Conservation (phyloP, 2,888 invertebrate genomes). For the Cecidostiba fungosa region DNA sequence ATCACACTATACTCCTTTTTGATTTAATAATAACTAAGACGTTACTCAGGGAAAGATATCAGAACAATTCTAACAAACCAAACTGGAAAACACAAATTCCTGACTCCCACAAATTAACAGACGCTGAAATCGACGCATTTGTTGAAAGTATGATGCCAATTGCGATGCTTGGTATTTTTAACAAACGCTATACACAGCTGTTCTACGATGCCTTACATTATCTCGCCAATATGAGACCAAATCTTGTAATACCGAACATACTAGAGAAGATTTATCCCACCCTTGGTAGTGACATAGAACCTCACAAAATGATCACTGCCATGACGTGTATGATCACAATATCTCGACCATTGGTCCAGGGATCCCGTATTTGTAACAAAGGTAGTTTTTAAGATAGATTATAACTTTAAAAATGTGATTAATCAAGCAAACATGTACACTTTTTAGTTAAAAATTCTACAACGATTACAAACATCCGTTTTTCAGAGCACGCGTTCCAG, state of each 20-base stretch:
- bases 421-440: not conserved
- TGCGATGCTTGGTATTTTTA: conserved; percentile 90
- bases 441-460: not conserved
- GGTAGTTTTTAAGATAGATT: conserved; percentile 63
- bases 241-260: conserved; percentile 90
- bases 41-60: conserved; percentile 84
- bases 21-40: conserved; percentile 41
- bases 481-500: conserved; percentile 82
- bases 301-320: conserved; percentile 89
- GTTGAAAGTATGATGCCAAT: conserved; percentile 89
- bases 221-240: conserved; percentile 90
- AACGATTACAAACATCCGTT: not conserved
- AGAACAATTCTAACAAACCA: conserved; percentile 73
- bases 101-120: conserved; percentile 86
- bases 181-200: conserved; percentile 82
- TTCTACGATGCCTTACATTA: conserved; percentile 85
- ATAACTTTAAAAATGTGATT: not conserved
- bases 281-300: conserved; percentile 93
- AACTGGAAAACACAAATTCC: conserved; percentile 88
- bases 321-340: conserved; percentile 87
- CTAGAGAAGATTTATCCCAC: conserved; percentile 90
- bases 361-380: conserved; percentile 75
- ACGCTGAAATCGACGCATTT: conserved; percentile 90
- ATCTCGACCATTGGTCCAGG: conserved; percentile 84
- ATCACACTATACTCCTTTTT: not conserved